Evolutionary conservation across 2,888 invertebrate genomes (phyloP).

Genomic region (Exocentrus adspersus): DNA sequence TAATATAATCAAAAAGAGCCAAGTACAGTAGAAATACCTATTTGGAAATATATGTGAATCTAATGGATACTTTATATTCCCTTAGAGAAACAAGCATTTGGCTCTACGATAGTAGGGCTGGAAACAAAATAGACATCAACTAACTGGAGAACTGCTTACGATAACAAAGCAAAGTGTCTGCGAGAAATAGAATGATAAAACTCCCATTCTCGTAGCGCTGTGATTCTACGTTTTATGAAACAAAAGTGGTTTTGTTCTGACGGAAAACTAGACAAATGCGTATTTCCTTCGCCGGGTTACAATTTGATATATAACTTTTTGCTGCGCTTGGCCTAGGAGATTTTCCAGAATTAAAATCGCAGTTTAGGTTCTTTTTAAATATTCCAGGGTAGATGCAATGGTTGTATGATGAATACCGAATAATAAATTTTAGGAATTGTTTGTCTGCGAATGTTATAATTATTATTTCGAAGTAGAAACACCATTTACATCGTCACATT

Average conservation of each 20-base stretch:
- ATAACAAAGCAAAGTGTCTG: constrained; percentile 3
- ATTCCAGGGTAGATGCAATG: too few relatives aligned
- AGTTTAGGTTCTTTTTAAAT: too few relatives aligned
- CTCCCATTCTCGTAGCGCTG: neutral
- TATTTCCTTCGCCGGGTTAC: neutral
- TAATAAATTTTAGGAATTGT: too few relatives aligned
- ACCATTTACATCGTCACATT: too few relatives aligned
- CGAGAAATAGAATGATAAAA: constrained; percentile 3
- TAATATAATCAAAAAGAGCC: too few relatives aligned
- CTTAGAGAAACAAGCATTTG: neutral
- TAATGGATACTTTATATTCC: neutral
- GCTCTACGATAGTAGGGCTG: neutral
- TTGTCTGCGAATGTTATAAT: too few relatives aligned
- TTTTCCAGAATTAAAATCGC: too few relatives aligned
- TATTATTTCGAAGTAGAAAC: too few relatives aligned
- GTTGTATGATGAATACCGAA: too few relatives aligned
- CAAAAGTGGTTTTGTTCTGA: constrained; percentile 1
- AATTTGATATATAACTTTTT: neutral
- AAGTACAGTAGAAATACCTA: neutral
- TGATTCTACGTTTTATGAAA: constrained; percentile 1
- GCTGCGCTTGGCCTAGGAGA: too few relatives aligned
- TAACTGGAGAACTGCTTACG: constrained; percentile 1
- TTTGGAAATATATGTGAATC: neutral
- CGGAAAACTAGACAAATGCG: constrained; percentile 3
- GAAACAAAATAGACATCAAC: constrained; percentile 1